A percentile compares a stretch with the other conserved stretches of the same genome.
Evolutionary conservation across 2,888 invertebrate genomes (phyloP).

Genomic region (Scotopteryx bipunctaria): DNA sequence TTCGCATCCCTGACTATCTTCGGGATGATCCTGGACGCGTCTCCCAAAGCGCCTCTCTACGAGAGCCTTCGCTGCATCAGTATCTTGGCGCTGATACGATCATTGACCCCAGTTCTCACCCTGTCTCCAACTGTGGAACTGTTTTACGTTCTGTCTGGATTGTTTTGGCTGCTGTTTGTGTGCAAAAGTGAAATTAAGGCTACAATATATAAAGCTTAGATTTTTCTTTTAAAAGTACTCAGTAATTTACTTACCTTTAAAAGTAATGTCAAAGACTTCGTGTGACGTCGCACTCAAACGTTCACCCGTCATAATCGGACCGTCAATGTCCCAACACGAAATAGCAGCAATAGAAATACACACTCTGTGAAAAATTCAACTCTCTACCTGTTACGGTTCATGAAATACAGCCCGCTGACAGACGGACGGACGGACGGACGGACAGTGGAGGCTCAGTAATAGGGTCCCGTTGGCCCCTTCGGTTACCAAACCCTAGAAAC

Average conservation of each 20-base stretch:
- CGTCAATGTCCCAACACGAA: no score
- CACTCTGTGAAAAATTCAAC: no score
- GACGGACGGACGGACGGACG: no score
- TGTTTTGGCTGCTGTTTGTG: constrained; percentile 81
- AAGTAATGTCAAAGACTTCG: no score
- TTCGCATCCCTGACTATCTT: constrained; percentile 85
- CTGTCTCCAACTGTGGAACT: constrained; percentile 60
- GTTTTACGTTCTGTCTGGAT: constrained; percentile 75
- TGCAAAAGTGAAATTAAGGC: constrained; percentile 69
- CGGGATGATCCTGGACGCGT: constrained; percentile 86
- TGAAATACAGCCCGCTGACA: no score
- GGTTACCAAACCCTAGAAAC: no score
- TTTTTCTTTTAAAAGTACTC: background rate
- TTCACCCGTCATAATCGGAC: no score
- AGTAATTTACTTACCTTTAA: background rate
- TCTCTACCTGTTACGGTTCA: no score
- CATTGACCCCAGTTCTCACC: constrained; percentile 49
- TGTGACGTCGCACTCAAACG: no score
- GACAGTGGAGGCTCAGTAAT: no score
- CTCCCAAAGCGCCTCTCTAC: constrained; percentile 79
- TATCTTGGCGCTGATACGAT: constrained; percentile 60
- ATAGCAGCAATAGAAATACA: no score
- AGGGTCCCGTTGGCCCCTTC: no score
- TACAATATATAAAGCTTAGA: constrained; percentile 38
- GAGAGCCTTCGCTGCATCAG: constrained; percentile 84